Conservation (phyloP, 23 tunicate species). For the Trididemnum nubilum region DNA sequence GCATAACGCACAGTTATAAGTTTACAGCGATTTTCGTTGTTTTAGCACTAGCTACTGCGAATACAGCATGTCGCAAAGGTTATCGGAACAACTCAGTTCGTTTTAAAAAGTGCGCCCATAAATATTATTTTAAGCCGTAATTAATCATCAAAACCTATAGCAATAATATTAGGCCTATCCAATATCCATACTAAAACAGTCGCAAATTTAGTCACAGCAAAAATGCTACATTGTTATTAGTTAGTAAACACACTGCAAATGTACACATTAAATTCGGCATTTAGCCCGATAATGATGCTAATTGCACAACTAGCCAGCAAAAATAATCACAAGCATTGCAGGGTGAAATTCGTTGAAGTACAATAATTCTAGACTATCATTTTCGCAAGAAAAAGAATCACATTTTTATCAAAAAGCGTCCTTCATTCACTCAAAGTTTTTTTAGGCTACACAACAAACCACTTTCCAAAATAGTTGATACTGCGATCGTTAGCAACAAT, state of each 20-base stretch:
- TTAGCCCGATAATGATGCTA: background rate
- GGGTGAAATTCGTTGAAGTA: background rate
- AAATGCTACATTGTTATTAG: no score
- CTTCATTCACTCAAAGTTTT: background rate
- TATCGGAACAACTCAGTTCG: no score
- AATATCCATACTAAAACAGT: no score
- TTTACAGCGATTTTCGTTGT: no score
- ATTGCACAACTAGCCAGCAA: background rate
- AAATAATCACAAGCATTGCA: background rate
- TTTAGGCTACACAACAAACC: background rate
- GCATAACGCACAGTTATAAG: no score
- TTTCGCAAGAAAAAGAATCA: no score
- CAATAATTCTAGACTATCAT: no score
- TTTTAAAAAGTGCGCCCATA: background rate
- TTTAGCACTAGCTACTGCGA: no score
- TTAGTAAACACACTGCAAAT: background rate
- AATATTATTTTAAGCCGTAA: background rate
- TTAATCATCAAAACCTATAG: background rate
- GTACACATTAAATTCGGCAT: background rate
- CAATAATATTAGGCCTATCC: background rate
- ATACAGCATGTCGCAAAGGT: no score
- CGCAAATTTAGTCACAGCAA: no score
- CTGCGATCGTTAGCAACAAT: background rate
- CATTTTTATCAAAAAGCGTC: background rate
- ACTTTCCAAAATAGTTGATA: slow-evolving; percentile 1